These are phyloP conservation scores for Drosophila prosaltans DNA, from an alignment of 1,140 invertebrate genomes.

Conservation along the genomic window DNA sequence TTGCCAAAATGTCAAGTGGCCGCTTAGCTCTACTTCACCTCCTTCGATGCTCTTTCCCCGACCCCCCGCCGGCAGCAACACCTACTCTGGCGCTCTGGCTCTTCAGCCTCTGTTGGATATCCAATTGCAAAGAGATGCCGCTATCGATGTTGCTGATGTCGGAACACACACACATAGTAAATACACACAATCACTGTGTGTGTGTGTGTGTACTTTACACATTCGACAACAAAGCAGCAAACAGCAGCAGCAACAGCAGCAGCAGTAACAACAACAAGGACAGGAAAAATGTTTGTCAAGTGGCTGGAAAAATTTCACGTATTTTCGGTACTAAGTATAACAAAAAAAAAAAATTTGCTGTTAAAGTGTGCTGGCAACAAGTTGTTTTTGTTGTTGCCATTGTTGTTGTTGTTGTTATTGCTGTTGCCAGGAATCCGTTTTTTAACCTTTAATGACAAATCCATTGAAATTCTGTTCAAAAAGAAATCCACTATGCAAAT, in stretches of 20 bases:
- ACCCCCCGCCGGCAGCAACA: neutral
- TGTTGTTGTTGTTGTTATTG: slow-evolving; percentile 10
- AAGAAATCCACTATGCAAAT: slow-evolving; percentile 45
- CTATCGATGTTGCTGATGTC: slow-evolving; percentile 30
- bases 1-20: slow-evolving; percentile 54
- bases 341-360: slow-evolving; percentile 41
- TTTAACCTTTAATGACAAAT: slow-evolving; percentile 51
- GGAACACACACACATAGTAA: slow-evolving; percentile 33
- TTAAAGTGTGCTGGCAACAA: slow-evolving; percentile 46
- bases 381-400: slow-evolving; percentile 29
- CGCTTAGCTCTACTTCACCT: slow-evolving; percentile 18
- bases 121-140: slow-evolving; percentile 41
- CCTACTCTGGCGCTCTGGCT: neutral
- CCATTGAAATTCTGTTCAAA: slow-evolving; percentile 34
- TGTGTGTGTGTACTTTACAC: slow-evolving; percentile 20
- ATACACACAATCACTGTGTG: neutral
- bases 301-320: slow-evolving; percentile 60
- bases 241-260: slow-evolving; percentile 11
- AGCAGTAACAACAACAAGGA: slow-evolving; percentile 23
- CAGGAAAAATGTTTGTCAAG: slow-evolving; percentile 46
- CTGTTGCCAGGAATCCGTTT: slow-evolving; percentile 38
- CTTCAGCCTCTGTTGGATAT: slow-evolving; percentile 12
- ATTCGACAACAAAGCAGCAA: slow-evolving; percentile 49
- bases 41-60: neutral
- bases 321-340: slow-evolving; percentile 36